A percentile compares a stretch with the other conserved stretches of the same genome.
Evolutionary conservation across 2,113 vertebrate species (phyloP).

Genomic region (Emydocephalus ijimae): DNA sequence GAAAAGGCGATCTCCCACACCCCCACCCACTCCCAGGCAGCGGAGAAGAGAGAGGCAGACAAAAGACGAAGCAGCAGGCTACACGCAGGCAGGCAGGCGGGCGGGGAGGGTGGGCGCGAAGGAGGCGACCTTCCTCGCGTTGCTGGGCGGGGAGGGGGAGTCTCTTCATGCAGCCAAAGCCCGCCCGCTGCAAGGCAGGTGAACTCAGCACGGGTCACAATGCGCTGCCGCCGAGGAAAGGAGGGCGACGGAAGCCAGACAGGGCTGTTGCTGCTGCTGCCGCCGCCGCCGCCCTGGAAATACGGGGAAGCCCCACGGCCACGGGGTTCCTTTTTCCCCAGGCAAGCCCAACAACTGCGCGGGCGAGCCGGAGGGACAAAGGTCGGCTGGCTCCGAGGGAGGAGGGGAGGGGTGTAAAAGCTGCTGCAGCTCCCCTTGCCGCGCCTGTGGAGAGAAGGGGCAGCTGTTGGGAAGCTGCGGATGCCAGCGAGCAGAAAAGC

Average conservation of each 20-base stretch:
- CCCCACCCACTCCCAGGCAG: neutral
- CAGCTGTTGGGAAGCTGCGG: slow-evolving; percentile 5
- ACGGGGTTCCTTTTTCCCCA: neutral
- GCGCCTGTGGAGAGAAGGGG: neutral
- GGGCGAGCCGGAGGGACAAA: neutral
- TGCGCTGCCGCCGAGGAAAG: neutral
- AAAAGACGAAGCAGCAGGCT: neutral
- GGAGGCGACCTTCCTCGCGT: neutral
- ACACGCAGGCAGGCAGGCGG: neutral
- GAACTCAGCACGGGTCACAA: neutral
- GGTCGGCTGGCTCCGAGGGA: neutral
- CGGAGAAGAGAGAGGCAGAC: neutral
- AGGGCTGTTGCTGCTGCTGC: neutral
- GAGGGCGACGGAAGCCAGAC: neutral
- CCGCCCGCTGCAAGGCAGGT: neutral
- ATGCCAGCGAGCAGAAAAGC: slow-evolving; percentile 26
- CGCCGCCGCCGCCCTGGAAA: neutral
- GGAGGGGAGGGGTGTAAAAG: neutral
- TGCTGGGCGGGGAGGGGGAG: neutral
- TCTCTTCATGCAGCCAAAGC: slow-evolving; percentile 11
- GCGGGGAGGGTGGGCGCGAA: neutral
- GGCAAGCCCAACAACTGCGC: neutral
- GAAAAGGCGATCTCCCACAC: neutral
- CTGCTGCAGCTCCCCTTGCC: neutral
- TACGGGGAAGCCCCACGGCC: neutral